phyloP scores from a whole-genome alignment of 2,113 vertebrate species.

The Entelurus aequoreus region DNA sequence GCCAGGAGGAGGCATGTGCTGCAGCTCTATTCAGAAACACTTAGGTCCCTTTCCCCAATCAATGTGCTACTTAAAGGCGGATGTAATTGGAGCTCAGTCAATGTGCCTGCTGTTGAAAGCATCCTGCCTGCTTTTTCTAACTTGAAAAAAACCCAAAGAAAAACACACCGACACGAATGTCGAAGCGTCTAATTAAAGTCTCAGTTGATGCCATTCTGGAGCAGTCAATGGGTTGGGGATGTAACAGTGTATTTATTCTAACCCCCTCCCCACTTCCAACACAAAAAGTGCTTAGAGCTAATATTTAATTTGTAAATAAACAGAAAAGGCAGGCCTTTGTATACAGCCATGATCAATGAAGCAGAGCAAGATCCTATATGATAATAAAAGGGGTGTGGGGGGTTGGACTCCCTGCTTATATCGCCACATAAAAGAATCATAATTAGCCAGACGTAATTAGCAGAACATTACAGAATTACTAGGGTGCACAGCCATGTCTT shows the following conservation, averaged over 20 bases:
- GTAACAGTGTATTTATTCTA: conserved; percentile 65
- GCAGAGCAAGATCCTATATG: conserved; percentile 50
- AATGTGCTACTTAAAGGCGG: conserved; percentile 66
- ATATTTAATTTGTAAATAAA: conserved; percentile 76
- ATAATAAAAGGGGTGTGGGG: conserved; percentile 58
- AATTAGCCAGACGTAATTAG: conserved; percentile 76
- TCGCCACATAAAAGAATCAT: conserved; percentile 66
- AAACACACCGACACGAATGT: conserved; percentile 38
- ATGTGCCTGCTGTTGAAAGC: conserved; percentile 65
- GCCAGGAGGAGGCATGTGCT: conserved; percentile 42
- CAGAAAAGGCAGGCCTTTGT: conserved; percentile 60
- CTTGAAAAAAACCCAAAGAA: conserved; percentile 13
- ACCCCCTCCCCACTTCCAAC: background rate
- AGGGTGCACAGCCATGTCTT: conserved; percentile 61
- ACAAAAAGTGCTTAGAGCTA: conserved; percentile 62
- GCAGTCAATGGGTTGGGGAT: conserved; percentile 57
- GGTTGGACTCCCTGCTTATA: conserved; percentile 58
- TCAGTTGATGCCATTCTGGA: conserved; percentile 70
- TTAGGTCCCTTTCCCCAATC: conserved; percentile 66
- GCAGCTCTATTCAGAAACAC: conserved; percentile 63
- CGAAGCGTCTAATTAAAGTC: conserved; percentile 70
- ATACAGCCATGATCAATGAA: conserved; percentile 64
- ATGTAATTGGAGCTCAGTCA: conserved; percentile 66
- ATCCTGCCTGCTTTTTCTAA: conserved; percentile 62
- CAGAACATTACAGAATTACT: conserved; percentile 70